These are phyloP conservation scores for Thripadectes ignobilis DNA, from an alignment of 2,797 vertebrate species.

Conservation along the genomic window DNA sequence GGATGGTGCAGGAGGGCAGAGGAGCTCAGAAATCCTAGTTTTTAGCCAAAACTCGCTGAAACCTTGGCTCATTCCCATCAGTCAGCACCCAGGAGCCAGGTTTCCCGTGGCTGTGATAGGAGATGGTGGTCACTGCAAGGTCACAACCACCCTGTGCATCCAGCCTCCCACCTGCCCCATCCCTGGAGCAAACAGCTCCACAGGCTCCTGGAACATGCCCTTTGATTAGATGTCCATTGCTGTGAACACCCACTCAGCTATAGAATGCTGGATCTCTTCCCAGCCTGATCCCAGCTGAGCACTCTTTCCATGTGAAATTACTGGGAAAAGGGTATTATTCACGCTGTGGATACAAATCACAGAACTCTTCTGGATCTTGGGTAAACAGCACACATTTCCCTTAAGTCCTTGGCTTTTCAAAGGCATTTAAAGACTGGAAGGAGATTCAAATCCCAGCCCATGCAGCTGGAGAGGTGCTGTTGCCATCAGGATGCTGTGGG, in stretches of 20 bases:
- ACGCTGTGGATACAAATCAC: accelerated
- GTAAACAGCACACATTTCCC: not conserved
- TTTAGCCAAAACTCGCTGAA: not conserved
- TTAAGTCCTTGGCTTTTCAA: not conserved
- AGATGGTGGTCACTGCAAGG: not conserved
- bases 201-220: not conserved
- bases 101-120: not conserved
- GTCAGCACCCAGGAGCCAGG: not conserved
- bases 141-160: not conserved
- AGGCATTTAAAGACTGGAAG: not conserved
- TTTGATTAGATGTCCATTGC: not conserved
- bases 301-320: not conserved
- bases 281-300: not conserved
- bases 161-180: not conserved
- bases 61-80: not conserved
- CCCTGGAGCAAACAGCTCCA: not conserved
- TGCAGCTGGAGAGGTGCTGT: not conserved
- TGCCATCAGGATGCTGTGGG: not conserved
- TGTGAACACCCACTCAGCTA: not conserved
- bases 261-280: not conserved
- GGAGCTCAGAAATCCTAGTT: not conserved
- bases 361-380: not conserved
- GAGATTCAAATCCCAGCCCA: not conserved
- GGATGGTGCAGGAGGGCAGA: not conserved
- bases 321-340: not conserved